phyloP scores from a whole-genome alignment of 2,113 vertebrate species.

The Stegostoma tigrinum region DNA sequence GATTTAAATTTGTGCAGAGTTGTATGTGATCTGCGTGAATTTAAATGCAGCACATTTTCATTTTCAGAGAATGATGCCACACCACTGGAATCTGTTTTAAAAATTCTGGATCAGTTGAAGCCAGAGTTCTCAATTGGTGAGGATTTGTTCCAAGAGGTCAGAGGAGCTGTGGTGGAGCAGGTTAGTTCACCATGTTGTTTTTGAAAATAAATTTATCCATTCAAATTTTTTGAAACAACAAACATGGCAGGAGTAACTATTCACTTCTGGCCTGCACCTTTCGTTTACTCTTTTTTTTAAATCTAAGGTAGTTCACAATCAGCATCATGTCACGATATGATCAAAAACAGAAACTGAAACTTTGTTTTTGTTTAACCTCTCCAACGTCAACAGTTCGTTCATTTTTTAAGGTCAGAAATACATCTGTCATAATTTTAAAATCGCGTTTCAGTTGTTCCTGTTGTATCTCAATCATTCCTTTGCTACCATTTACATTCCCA shows the following conservation, averaged over 20 bases:
- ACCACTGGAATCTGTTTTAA: conserved; percentile 73
- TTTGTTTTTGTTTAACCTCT: too few relatives aligned
- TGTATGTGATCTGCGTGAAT: not conserved
- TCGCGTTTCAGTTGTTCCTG: not conserved
- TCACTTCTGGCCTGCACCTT: not conserved
- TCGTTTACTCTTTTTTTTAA: not conserved
- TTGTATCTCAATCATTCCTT: too few relatives aligned
- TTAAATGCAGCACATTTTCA: not conserved
- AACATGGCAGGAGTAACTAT: not conserved
- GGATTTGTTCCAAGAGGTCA: conserved; percentile 55
- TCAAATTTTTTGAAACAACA: not conserved
- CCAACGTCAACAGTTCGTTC: too few relatives aligned
- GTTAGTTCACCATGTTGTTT: conserved; percentile 49
- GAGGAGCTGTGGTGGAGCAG: conserved; percentile 68
- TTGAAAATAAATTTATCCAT: not conserved
- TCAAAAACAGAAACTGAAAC: too few relatives aligned
- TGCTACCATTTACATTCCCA: too few relatives aligned
- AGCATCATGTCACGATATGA: not conserved
- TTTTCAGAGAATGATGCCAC: conserved; percentile 52
- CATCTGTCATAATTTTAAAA: not conserved
- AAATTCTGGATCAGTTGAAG: conserved; percentile 60
- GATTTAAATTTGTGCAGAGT: not conserved
- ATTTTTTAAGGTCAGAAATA: too few relatives aligned
- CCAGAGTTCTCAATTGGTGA: conserved; percentile 53
- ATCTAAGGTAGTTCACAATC: not conserved